Base-by-base conservation (phyloP, 1,140 invertebrate genomes). In the Doryteuthis pealeii region DNA sequence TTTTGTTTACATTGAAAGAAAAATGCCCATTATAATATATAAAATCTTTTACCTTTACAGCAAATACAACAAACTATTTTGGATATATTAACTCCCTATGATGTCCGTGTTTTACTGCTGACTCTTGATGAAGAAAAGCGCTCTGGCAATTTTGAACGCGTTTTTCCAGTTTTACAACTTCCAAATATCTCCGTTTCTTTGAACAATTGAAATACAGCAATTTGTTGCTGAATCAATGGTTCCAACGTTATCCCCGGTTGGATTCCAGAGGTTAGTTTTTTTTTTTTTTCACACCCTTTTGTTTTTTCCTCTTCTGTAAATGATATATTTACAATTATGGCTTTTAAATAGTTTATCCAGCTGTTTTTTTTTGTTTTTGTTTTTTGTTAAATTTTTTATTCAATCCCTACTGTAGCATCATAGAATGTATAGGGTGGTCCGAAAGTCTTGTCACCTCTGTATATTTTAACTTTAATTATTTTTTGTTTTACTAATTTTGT, bases 181-280 rank as follows among this genome's bases (percentile, higher is more conserved):
- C 94, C 84, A 89, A 91, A 73, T 99, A 97, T 88, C 91, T 96
- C 54, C 90, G 92, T 76, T 98, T 91, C 86, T 94, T 98, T 85
- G 92, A 96, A 77, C 91, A 91, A 2, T 92, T 93, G 1, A 89
- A 95, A 28, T 99, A 99, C 87, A 97, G 98, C 86, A 98, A 98
- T 88, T 90, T 96, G 62, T 89, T 99, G 35, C 91, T 98, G 78
- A 94, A 97, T 87, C 95, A 95, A 8, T 99, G 96, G 96, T 95
- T 84, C 28, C 79, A 81, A 28, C 76, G 82, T 28, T 88, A 80
- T 75, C 84, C 84, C 76, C 79, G 79, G 49, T 83, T 80, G 75
- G 85, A 88, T 67, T 77, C 82, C 30, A 84, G 78, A 83, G 87
- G 87, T 88, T 74, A 58, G 58, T n/a, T n/a, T n/a, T n/a, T n/a